A percentile compares a stretch with the other conserved stretches of the same genome.
Conservation (phyloP, 2,888 invertebrate species). For the Frankliniella fusca region DNA sequence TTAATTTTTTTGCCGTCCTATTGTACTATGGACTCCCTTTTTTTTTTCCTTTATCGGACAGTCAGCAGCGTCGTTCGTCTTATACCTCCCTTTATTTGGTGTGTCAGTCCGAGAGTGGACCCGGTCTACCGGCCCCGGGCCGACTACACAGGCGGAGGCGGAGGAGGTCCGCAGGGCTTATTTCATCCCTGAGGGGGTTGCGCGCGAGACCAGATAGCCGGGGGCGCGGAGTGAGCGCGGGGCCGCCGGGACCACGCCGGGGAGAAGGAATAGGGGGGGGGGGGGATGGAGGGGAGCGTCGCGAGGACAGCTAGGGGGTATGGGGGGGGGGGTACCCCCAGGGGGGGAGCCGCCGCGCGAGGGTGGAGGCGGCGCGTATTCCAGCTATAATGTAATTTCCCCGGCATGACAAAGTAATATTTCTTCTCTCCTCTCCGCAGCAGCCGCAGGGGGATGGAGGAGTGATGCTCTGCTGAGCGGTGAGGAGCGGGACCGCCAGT, state of each 20-base stretch:
- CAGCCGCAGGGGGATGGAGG: not conserved
- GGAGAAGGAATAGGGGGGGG: too few species aligned
- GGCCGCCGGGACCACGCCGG: too few species aligned
- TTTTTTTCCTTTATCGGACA: not conserved
- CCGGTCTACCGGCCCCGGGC: not conserved
- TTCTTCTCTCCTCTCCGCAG: not conserved
- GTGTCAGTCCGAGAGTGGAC: not conserved
- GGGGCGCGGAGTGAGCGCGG: too few species aligned
- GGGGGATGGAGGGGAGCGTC: too few species aligned
- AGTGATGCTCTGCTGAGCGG: not conserved
- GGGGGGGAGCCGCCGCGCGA: not conserved
- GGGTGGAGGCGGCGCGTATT: not conserved
- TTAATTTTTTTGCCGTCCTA: not conserved
- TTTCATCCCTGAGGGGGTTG: not conserved
- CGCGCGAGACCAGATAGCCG: too few species aligned
- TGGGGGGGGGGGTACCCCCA: too few species aligned
- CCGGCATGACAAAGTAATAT: conserved; percentile 22
- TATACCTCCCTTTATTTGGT: not conserved
- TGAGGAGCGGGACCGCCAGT: not conserved
- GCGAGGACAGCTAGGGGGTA: too few species aligned
- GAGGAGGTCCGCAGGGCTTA: not conserved
- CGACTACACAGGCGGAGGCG: too few species aligned
- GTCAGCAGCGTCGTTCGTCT: not conserved
- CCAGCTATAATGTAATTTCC: conserved; percentile 20
- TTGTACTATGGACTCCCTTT: not conserved